phyloP scores from a whole-genome alignment of 2,888 invertebrate genomes.

The Amphipyra berbera region DNA sequence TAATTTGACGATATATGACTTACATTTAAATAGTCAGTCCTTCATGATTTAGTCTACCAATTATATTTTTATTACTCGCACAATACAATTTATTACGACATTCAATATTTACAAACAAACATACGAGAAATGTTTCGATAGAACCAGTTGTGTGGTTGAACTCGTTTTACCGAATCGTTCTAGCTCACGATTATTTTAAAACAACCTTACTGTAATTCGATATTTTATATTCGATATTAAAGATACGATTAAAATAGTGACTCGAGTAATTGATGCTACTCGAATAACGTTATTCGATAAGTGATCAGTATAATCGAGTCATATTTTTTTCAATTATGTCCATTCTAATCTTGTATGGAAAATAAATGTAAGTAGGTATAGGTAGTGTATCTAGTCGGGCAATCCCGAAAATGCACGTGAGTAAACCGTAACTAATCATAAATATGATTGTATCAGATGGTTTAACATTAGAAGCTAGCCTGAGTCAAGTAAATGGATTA shows the following conservation, averaged over 20 bases:
- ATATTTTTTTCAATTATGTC: conserved; percentile 34
- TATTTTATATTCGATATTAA: conserved; percentile 56
- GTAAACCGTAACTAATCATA: too few species aligned
- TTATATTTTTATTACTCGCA: conserved; percentile 56
- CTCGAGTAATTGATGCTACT: conserved; percentile 60
- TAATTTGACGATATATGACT: conserved; percentile 41
- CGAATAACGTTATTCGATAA: conserved; percentile 55
- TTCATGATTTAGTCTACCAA: conserved; percentile 52
- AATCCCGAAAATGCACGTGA: too few species aligned
- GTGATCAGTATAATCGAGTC: conserved; percentile 47
- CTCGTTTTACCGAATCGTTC: conserved; percentile 53
- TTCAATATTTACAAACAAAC: conserved; percentile 61
- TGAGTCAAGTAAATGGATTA: too few species aligned
- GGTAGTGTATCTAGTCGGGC: too few species aligned
- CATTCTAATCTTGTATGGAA: conserved; percentile 10
- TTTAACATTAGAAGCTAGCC: too few species aligned
- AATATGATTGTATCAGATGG: too few species aligned
- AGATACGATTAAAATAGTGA: conserved; percentile 58
- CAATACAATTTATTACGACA: conserved; percentile 58
- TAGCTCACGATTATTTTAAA: conserved; percentile 54
- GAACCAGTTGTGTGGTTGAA: conserved; percentile 54
- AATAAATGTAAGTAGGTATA: background rate
- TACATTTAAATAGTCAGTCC: conserved; percentile 36
- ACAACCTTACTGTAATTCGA: conserved; percentile 55
- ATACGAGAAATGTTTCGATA: conserved; percentile 45